These are phyloP conservation scores for Drosophila sturtevanti DNA, from an alignment of 1,140 invertebrate genomes.

Conservation along the genomic window DNA sequence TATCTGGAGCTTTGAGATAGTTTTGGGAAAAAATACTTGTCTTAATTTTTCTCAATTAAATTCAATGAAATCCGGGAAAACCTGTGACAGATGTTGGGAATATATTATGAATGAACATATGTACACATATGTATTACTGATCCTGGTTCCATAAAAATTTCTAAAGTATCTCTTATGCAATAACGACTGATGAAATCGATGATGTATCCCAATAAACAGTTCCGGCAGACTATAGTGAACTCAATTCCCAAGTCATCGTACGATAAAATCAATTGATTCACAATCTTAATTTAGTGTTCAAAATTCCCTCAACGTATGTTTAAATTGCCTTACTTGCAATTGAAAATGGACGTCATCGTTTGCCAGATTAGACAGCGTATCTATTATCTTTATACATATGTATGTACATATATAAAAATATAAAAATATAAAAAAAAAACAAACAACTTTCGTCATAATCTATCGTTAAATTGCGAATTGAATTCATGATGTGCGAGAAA, in stretches of 20 bases:
- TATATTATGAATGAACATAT: background rate
- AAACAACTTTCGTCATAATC: conserved; percentile 20
- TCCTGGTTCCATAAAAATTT: no score
- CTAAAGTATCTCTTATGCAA: no score
- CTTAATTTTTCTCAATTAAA: no score
- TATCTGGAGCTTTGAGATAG: no score
- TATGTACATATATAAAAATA: background rate
- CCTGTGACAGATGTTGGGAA: no score
- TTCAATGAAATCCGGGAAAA: no score
- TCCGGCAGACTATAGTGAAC: background rate
- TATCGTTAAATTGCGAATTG: conserved; percentile 9
- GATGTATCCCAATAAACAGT: background rate
- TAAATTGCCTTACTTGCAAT: conserved; percentile 4
- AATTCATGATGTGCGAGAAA: conserved; percentile 27
- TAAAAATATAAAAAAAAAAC: no score
- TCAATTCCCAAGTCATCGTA: background rate
- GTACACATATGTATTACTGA: no score
- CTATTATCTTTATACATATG: conserved; percentile 22
- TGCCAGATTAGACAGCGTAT: conserved; percentile 23
- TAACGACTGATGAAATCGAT: background rate
- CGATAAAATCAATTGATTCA: conserved; percentile 2
- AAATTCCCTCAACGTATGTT: conserved; percentile 2
- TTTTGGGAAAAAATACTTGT: no score
- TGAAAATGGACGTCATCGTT: conserved; percentile 8
- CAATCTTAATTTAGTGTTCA: background rate